These are phyloP conservation scores for Aleiodes leptofemur DNA, from an alignment of 2,888 invertebrate genomes.

Conservation along the genomic window DNA sequence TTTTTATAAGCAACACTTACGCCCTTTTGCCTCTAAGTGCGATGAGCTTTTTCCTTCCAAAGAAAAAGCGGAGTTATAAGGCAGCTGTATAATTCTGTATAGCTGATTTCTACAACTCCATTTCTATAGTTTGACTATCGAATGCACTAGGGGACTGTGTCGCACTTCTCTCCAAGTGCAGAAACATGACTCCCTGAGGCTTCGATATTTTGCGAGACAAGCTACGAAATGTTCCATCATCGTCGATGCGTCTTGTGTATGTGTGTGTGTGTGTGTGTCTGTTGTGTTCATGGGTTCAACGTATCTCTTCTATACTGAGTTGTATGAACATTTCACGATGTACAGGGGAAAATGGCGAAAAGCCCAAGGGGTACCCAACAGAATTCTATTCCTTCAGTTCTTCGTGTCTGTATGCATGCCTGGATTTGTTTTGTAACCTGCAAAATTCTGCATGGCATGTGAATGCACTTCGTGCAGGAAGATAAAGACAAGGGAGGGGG, in stretches of 20 bases:
- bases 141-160: neutral
- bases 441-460: slow-evolving; percentile 3
- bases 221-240: slow-evolving; percentile 22
- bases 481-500: neutral
- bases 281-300: slow-evolving; percentile 18
- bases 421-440: slow-evolving; percentile 24
- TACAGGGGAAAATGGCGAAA: neutral
- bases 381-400: slow-evolving; percentile 2
- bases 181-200: slow-evolving; percentile 15
- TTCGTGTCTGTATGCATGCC: neutral
- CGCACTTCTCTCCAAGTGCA: slow-evolving; percentile 21
- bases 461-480: neutral
- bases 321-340: slow-evolving; percentile 29
- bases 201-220: slow-evolving; percentile 19
- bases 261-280: too few relatives aligned
- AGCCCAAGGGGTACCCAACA: slow-evolving; percentile 11
- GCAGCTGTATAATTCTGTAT: neutral
- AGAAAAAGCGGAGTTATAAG: too few relatives aligned
- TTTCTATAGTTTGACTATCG: neutral
- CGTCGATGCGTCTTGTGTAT: neutral
- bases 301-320: slow-evolving; percentile 49
- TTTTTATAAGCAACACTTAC: too few relatives aligned
- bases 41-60: too few relatives aligned
- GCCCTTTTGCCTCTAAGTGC: too few relatives aligned
- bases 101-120: slow-evolving; percentile 1